These are phyloP conservation scores for Nephrotoma flavescens DNA, from an alignment of 2,888 invertebrate genomes.

Conservation along the genomic window DNA sequence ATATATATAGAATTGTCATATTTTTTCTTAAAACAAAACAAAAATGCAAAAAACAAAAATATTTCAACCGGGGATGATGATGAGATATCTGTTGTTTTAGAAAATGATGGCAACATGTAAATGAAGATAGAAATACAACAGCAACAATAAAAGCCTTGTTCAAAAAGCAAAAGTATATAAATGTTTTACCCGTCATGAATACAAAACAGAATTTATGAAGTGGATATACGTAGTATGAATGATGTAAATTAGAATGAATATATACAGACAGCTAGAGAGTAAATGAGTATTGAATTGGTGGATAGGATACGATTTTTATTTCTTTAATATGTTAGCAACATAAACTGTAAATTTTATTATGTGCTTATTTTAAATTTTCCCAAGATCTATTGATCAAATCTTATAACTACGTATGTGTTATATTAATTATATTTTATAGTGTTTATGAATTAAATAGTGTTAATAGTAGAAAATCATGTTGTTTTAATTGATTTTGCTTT, in stretches of 20 bases:
- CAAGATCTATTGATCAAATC: background rate
- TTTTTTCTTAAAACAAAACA: background rate
- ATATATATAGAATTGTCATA: background rate
- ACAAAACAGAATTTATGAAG: background rate
- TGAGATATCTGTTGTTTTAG: background rate
- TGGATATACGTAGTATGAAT: background rate
- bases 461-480: background rate
- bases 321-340: background rate
- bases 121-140: background rate
- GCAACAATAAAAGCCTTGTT: background rate
- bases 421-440: background rate
- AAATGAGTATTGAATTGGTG: background rate
- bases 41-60: background rate
- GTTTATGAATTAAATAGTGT: background rate
- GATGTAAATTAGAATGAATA: background rate
- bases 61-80: background rate
- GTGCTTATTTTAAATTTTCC: background rate
- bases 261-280: background rate
- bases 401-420: background rate
- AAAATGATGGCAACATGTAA: background rate
- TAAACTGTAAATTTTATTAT: background rate
- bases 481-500: background rate
- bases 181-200: background rate
- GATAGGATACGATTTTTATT: background rate
- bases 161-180: background rate